Conservation (phyloP, 1,140 invertebrate genomes). For the Hydropsyche tenuis region DNA sequence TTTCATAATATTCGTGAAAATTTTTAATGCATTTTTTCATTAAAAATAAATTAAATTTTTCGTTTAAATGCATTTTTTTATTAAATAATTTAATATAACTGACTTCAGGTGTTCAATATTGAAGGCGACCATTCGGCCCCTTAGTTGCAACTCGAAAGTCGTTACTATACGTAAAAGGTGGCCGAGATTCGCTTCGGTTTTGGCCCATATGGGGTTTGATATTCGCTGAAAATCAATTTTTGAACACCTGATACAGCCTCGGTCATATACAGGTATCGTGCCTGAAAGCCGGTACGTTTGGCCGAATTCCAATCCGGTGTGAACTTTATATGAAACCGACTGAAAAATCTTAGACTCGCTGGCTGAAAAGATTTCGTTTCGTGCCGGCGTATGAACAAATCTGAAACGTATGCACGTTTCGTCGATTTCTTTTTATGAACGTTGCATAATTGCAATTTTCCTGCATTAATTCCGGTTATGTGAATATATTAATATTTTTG, state of each 20-base stretch:
- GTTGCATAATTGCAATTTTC: neutral
- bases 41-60: too few species aligned
- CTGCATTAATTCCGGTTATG: too few species aligned
- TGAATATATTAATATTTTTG: too few species aligned
- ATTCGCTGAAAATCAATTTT: conserved; percentile 5
- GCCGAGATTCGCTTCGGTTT: neutral
- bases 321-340: neutral
- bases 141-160: too few species aligned
- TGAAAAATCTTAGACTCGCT: neutral
- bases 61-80: too few species aligned
- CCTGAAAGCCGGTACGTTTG: neutral
- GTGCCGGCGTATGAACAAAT: neutral
- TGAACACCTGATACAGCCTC: neutral
- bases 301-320: neutral
- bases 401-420: neutral
- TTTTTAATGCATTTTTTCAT: too few species aligned
- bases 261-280: neutral
- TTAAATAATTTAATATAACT: too few species aligned
- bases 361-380: neutral
- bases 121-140: too few species aligned
- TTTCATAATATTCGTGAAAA: too few species aligned
- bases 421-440: neutral
- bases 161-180: neutral
- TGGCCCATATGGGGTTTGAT: neutral
- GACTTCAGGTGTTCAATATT: too few species aligned